Evolutionary conservation across 2,113 vertebrate species (phyloP).

Genomic region (Ancistrus triradiatus): DNA sequence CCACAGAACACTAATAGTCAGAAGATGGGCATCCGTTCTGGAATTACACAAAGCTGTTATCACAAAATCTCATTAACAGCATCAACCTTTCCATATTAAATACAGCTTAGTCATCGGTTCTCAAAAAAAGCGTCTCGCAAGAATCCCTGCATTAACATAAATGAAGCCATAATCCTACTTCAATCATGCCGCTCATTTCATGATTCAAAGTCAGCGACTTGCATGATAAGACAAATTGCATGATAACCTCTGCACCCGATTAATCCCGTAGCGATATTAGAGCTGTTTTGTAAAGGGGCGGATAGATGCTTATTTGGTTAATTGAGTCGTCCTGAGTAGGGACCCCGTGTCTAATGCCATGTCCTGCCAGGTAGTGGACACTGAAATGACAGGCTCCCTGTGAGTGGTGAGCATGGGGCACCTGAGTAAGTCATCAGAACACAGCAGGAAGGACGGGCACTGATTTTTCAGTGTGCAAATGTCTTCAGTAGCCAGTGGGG

Average conservation of each 20-base stretch:
- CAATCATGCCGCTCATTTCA: constrained; percentile 5
- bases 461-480: constrained; percentile 40
- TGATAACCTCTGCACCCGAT: constrained; percentile 47
- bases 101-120: neutral
- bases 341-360: constrained; percentile 61
- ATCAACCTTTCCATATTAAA: constrained; percentile 3
- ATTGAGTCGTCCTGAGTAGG: constrained; percentile 58
- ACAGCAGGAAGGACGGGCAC: constrained; percentile 67
- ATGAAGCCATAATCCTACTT: neutral
- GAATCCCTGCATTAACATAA: neutral
- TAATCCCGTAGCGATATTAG: constrained; percentile 34
- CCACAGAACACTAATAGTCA: too few relatives aligned
- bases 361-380: constrained; percentile 54
- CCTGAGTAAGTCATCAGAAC: constrained; percentile 53
- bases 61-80: constrained; percentile 7
- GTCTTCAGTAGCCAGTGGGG: constrained; percentile 10
- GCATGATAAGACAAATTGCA: constrained; percentile 8
- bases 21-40: constrained; percentile 5
- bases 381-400: constrained; percentile 47
- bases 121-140: neutral
- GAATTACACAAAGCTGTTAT: constrained; percentile 19
- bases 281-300: constrained; percentile 28
- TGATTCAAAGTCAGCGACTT: constrained; percentile 18
- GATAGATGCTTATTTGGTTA: constrained; percentile 66
- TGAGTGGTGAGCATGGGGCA: constrained; percentile 60